Evolutionary conservation across 2,888 invertebrate genomes (phyloP).

Genomic region (Unio delphinus): DNA sequence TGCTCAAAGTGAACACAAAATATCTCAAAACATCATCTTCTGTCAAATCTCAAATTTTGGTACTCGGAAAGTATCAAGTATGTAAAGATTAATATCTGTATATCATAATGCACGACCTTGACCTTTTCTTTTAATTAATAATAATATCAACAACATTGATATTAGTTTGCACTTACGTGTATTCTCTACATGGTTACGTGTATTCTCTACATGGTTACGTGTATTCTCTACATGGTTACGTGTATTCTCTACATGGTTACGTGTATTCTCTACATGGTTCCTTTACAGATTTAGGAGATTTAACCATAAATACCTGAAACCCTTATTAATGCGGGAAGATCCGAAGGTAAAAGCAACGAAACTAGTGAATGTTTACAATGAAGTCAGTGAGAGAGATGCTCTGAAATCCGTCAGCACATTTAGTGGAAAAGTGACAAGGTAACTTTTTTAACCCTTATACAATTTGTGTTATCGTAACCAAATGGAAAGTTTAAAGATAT

Average conservation of each 20-base stretch:
- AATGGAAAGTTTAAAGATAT: not conserved
- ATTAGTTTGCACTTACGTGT: no score
- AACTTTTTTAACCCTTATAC: not conserved
- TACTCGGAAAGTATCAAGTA: not conserved
- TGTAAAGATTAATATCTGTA: not conserved
- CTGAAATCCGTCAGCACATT: constrained; percentile 11
- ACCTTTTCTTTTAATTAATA: not conserved
- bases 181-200: not conserved
- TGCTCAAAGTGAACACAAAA: no score
- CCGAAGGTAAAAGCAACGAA: constrained; percentile 92
- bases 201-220: not conserved
- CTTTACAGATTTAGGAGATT: constrained; percentile 87
- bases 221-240: not conserved
- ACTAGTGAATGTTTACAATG: constrained; percentile 35
- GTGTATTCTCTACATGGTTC: not conserved
- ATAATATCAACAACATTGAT: not conserved
- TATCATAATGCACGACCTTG: not conserved
- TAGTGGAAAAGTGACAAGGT: constrained; percentile 1
- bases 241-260: not conserved
- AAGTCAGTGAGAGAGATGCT: constrained; percentile 80
- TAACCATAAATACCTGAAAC: constrained; percentile 93
- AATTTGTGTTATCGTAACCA: not conserved
- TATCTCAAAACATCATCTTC: no score
- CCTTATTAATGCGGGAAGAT: constrained; percentile 84
- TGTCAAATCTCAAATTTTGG: not conserved